A percentile compares a stretch with the other conserved stretches of the same genome.
These are phyloP conservation scores for Caenorhabditis sulstoni DNA, from an alignment of 2,888 invertebrate genomes.

Conservation along the genomic window DNA sequence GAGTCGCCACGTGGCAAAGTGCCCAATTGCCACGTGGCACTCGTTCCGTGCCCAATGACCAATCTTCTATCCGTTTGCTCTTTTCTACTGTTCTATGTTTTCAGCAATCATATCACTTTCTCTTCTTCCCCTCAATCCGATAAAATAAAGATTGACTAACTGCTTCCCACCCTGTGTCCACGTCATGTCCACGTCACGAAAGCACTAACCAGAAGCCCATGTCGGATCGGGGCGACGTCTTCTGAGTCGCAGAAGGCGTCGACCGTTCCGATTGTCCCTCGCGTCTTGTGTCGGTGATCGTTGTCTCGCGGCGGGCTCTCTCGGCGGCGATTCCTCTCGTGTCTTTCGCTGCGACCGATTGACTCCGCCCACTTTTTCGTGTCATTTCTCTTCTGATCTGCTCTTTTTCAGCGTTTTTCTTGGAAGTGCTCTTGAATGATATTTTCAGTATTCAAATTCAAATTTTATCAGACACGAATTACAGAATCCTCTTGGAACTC, in stretches of 20 bases:
- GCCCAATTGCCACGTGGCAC: conserved; percentile 45
- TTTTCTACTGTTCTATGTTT: conserved; percentile 15
- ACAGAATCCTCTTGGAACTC: conserved; percentile 12
- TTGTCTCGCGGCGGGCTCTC: conserved; percentile 39
- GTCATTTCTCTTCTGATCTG: conserved; percentile 29
- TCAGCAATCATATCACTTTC: conserved; percentile 52
- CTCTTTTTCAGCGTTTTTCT: conserved; percentile 44
- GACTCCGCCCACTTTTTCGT: conserved; percentile 29
- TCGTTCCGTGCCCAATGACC: conserved; percentile 46
- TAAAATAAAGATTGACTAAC: conserved; percentile 54
- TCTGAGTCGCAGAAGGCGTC: background rate
- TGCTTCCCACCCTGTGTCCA: conserved; percentile 47
- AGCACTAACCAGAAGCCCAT: conserved; percentile 35
- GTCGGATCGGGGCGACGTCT: background rate
- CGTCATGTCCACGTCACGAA: conserved; percentile 45
- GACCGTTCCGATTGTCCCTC: conserved; percentile 26
- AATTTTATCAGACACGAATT: conserved; percentile 34
- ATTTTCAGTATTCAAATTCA: conserved; percentile 7
- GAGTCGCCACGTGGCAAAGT: conserved; percentile 34
- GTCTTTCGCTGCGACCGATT: background rate
- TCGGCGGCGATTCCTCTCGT: background rate
- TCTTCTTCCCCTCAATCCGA: conserved; percentile 25
- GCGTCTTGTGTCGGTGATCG: conserved; percentile 56
- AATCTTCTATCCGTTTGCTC: conserved; percentile 24
- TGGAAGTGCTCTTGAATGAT: conserved; percentile 55